Evolutionary conservation across 2,888 invertebrate genomes (phyloP).

Genomic region (Orthosia cruda): DNA sequence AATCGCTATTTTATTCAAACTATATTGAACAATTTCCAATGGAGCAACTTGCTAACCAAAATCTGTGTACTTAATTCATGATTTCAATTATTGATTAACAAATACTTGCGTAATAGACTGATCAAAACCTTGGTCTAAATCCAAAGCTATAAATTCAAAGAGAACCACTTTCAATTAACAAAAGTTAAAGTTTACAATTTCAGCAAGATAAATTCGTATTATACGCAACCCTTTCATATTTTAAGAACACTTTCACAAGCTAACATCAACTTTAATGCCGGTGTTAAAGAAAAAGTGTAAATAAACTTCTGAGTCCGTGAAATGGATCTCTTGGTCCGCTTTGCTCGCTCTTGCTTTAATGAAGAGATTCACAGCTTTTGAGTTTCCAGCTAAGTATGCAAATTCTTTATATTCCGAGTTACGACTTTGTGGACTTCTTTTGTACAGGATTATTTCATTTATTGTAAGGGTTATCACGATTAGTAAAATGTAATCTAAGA

Average conservation of each 20-base stretch:
- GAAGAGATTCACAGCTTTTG: slow-evolving; percentile 72
- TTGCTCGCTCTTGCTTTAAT: slow-evolving; percentile 69
- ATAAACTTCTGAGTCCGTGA: slow-evolving; percentile 61
- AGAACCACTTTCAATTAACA: slow-evolving; percentile 20
- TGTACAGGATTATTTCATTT: slow-evolving; percentile 55
- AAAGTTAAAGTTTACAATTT: slow-evolving; percentile 22
- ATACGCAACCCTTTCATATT: slow-evolving; percentile 54
- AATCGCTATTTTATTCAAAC: neutral
- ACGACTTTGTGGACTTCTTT: slow-evolving; percentile 58
- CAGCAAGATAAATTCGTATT: slow-evolving; percentile 38
- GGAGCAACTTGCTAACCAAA: neutral
- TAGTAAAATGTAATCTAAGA: neutral
- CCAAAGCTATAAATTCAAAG: slow-evolving; percentile 9
- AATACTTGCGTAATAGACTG: neutral
- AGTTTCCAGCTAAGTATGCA: slow-evolving; percentile 69
- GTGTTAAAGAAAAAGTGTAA: slow-evolving; percentile 68
- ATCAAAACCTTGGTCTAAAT: slow-evolving; percentile 20
- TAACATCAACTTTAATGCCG: slow-evolving; percentile 65
- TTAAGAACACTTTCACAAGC: slow-evolving; percentile 43
- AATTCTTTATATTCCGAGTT: slow-evolving; percentile 67
- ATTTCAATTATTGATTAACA: neutral
- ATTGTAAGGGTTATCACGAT: slow-evolving; percentile 38
- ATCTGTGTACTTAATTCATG: neutral
- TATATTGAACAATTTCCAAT: neutral
- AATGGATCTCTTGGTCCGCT: slow-evolving; percentile 65